A percentile compares a stretch with the other conserved stretches of the same genome.
Conservation (phyloP, 2,888 invertebrate species). For the Tetheella fluctuosa region DNA sequence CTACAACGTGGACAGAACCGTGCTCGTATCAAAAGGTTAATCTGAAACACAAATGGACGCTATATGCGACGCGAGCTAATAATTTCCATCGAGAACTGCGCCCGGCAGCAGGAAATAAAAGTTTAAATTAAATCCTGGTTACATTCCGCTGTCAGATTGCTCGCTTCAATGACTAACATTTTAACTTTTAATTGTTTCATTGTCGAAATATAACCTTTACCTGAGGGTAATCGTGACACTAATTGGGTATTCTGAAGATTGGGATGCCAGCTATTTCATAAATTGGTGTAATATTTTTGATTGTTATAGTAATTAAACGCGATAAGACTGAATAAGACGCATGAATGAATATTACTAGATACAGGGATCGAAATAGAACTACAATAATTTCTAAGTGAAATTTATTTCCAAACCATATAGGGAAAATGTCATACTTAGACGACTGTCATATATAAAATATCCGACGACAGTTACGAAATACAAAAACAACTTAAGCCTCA, state of each 20-base stretch:
- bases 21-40: constrained; percentile 1
- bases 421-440: neutral
- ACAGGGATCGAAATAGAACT: neutral
- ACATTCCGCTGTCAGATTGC: neutral
- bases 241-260: neutral
- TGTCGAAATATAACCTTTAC: constrained; percentile 1
- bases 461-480: neutral
- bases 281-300: neutral
- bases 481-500: neutral
- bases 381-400: neutral
- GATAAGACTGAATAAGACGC: too few species aligned
- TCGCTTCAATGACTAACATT: neutral
- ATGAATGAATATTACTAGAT: neutral
- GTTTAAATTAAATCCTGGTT: neutral
- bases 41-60: neutral
- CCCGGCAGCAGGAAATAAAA: neutral
- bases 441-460: neutral
- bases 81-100: neutral
- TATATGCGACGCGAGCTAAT: neutral
- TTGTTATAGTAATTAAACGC: neutral
- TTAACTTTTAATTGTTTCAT: neutral
- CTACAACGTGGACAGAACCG: neutral
- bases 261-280: neutral
- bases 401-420: neutral
- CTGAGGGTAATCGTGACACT: neutral